Conservation (phyloP, 2,797 vertebrate species). For the Podarcis lilfordi region DNA sequence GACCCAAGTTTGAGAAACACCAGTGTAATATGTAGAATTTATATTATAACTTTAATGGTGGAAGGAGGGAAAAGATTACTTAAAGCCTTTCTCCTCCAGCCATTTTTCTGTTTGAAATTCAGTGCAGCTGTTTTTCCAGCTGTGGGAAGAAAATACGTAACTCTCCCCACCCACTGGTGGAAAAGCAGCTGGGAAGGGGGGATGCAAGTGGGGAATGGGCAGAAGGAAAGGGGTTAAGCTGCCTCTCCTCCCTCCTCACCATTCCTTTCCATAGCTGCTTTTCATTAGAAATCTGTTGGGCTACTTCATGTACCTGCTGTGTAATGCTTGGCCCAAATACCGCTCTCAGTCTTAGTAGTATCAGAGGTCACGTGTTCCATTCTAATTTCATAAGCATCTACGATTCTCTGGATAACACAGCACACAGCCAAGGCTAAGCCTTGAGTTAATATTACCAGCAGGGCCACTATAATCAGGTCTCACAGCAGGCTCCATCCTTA, state of each 20-base stretch:
- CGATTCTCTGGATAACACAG: neutral
- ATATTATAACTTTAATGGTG: neutral
- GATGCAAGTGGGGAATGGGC: neutral
- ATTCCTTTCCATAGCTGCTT: neutral
- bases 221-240: neutral
- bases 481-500: fast-evolving
- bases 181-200: neutral
- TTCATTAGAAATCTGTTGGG: neutral
- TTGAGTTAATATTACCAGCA: slow-evolving; percentile 13
- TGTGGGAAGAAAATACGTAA: neutral
- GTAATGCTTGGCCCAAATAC: neutral
- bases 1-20: too few species aligned
- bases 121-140: neutral
- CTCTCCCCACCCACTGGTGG: neutral
- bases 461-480: slow-evolving; percentile 15
- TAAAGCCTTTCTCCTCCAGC: neutral
- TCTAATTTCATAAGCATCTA: neutral
- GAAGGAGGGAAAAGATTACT: neutral
- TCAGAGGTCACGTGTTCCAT: neutral
- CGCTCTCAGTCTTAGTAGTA: neutral
- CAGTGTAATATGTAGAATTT: neutral
- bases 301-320: neutral
- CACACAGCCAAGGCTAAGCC: neutral
- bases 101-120: neutral
- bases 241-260: neutral